Conservation (phyloP, 1,140 invertebrate species). For the Drosophila ambigua region DNA sequence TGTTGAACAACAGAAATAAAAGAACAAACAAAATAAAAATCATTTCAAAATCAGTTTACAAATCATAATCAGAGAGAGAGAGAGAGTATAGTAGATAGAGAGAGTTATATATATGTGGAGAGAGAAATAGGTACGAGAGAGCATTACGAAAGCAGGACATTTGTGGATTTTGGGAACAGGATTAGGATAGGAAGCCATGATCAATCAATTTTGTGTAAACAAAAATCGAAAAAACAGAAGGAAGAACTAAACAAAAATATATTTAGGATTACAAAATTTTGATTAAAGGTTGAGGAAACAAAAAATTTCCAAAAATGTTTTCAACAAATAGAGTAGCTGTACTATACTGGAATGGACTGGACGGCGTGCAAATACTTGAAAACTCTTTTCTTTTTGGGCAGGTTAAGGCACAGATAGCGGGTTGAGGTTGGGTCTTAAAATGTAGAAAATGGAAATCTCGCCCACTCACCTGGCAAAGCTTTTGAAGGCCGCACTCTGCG, state of each 20-base stretch:
- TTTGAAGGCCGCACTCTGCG: conserved; percentile 99
- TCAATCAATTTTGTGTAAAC: conserved; percentile 37
- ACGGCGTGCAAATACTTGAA: conserved; percentile 32
- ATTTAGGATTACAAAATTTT: conserved; percentile 33
- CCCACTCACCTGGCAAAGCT: conserved; percentile 98
- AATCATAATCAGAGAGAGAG: conserved; percentile 38
- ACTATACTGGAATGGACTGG: conserved; percentile 4
- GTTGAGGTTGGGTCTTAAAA: conserved; percentile 4
- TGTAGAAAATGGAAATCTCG: neutral
- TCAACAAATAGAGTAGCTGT: neutral
- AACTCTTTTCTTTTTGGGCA: neutral
- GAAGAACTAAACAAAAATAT: neutral
- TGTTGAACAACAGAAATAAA: conserved; percentile 66
- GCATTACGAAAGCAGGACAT: conserved; percentile 38
- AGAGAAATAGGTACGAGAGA: conserved; percentile 3
- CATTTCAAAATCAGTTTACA: conserved; percentile 56
- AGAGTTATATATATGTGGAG: conserved; percentile 21
- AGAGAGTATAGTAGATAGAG: conserved; percentile 12
- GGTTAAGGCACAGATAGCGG: conserved; percentile 22
- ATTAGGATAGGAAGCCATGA: conserved; percentile 34
- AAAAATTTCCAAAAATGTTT: conserved; percentile 12
- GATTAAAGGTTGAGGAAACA: conserved; percentile 31
- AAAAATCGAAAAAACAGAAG: conserved; percentile 10
- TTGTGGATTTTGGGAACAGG: neutral
- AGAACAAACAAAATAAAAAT: conserved; percentile 57